Base-by-base conservation (phyloP, 2,113 vertebrate species). In the Sebastes fasciatus region DNA sequence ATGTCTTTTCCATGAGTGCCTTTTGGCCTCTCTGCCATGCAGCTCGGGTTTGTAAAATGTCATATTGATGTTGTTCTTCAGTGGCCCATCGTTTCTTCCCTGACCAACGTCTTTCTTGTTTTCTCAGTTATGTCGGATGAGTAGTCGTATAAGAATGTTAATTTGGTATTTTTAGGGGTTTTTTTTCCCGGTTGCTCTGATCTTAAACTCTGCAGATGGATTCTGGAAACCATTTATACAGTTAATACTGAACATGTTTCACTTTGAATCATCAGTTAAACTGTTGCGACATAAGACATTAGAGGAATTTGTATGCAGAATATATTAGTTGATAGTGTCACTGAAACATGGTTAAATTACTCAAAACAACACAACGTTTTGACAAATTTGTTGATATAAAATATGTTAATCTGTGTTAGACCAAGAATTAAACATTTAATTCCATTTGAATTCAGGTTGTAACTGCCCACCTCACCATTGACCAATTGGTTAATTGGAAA, bases 81-180 rank as follows among this genome's bases (percentile, higher is more conserved):
- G 13, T 19, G 61, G 21, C 80, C 40, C 54, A 13, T 74, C 60
- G 40, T 62, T 52, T 70, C 8, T 21, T 43, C 6, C 34, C 69
- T 23, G 45, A 34, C 62, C 48, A 68, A 19, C 13, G 17, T 73
- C 17, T 12, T 52, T 80, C n/a, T 55, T 70, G 46, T 84, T 74
- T 74, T 73, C 51, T 74, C 40, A 48, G 40, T 16, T 7, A 7
- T 8, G 63, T 69, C 5, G 0, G 12, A 40, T 71, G 71, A 76
- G 60, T 63, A 17, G 43, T 77, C 1, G 0, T 9, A 42, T 34
- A 82, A 66, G 78, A 84, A 80, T 74, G 67, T 74, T 72, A 11
- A 46, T 80, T 58, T 40, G 2, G 4, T 40, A 57, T 75, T 70
- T 74, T 58, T 14, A 16, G 55, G n/a, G n/a, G n/a, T 40, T 17